These are phyloP conservation scores for Drosophila chauvacae DNA, from an alignment of 1,140 invertebrate species.

Conservation along the genomic window DNA sequence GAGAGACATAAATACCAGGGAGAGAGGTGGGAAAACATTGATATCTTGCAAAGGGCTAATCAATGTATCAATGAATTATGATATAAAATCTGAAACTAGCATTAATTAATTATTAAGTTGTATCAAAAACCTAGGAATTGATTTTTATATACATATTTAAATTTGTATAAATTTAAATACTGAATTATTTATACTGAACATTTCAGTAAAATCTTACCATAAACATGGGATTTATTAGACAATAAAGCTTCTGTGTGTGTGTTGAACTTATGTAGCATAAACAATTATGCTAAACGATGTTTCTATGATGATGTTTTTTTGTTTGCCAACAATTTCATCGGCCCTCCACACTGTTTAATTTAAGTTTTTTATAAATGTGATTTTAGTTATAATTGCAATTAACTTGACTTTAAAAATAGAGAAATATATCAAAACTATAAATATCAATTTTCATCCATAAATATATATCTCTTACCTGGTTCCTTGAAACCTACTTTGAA, in stretches of 20 bases:
- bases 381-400: too few species aligned
- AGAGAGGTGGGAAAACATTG: not conserved
- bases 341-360: too few species aligned
- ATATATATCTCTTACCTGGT: too few species aligned
- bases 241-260: not conserved
- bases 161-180: not conserved
- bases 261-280: too few species aligned
- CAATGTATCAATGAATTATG: not conserved
- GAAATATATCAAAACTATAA: not conserved
- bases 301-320: too few species aligned
- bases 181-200: not conserved
- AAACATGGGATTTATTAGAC: not conserved
- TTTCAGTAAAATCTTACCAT: not conserved
- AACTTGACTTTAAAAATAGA: too few species aligned
- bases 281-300: too few species aligned
- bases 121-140: not conserved
- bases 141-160: not conserved
- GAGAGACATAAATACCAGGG: slow-evolving; percentile 4
- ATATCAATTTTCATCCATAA: not conserved
- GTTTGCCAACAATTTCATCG: too few species aligned
- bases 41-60: slow-evolving; percentile 1
- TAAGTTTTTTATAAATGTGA: too few species aligned
- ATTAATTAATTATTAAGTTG: not conserved
- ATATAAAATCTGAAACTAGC: not conserved
- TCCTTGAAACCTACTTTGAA: not conserved